A percentile compares a stretch with the other conserved stretches of the same genome.
Conservation (phyloP, 2,797 vertebrate species). For the Falco peregrinus region DNA sequence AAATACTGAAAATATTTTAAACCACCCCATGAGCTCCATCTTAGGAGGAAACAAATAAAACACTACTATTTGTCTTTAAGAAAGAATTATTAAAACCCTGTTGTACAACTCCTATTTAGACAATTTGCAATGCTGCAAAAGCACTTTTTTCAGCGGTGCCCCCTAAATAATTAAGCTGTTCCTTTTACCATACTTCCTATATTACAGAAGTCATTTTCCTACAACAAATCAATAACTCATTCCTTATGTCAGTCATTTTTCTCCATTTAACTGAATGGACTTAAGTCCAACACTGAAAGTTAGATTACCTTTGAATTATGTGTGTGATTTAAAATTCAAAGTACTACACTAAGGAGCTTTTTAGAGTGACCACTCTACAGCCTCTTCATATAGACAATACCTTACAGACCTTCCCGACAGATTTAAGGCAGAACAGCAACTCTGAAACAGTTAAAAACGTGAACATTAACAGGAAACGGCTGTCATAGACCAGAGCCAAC, state of each 20-base stretch:
- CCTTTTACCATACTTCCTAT: constrained; percentile 83
- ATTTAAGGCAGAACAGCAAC: constrained; percentile 82
- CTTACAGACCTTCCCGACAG: constrained; percentile 75
- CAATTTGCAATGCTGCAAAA: constrained; percentile 76
- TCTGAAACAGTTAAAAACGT: constrained; percentile 40
- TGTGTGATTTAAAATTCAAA: constrained; percentile 95
- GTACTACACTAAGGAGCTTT: constrained; percentile 88
- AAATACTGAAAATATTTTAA: background rate
- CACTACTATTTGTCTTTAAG: constrained; percentile 38
- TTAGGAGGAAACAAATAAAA: background rate
- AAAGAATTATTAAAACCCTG: constrained; percentile 46
- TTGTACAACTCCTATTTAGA: constrained; percentile 61
- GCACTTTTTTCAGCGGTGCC: constrained; percentile 73
- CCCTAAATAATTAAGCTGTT: constrained; percentile 84
- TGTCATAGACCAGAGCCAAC: background rate
- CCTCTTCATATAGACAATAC: constrained; percentile 74
- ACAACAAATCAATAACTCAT: constrained; percentile 82
- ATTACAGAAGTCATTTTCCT: constrained; percentile 81
- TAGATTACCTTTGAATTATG: constrained; percentile 97
- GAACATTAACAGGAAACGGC: background rate
- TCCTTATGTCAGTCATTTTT: constrained; percentile 81
- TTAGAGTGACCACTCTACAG: constrained; percentile 83
- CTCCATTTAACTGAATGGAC: constrained; percentile 89
- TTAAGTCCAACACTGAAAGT: constrained; percentile 86
- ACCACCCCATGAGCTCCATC: constrained; percentile 15